phyloP scores from a whole-genome alignment of 2,888 invertebrate species.

The Pyrochroa serraticornis region DNA sequence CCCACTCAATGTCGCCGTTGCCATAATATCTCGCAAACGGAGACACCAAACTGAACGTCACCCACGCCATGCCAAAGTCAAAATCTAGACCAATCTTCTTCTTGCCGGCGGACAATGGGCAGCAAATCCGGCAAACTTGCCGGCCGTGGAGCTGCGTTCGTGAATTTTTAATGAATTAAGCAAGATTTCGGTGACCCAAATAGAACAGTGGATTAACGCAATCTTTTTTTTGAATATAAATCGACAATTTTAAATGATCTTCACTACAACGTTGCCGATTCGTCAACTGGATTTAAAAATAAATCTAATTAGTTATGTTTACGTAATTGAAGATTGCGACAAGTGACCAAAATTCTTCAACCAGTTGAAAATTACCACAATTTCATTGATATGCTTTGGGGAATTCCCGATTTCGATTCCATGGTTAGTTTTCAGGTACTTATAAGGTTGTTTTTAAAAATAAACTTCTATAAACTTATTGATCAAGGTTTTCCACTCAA shows the following conservation, averaged over 20 bases:
- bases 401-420: neutral
- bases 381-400: no score
- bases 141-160: neutral
- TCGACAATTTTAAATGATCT: neutral
- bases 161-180: neutral
- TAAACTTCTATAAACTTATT: slow-evolving; percentile 7
- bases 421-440: slow-evolving; percentile 8
- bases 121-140: neutral
- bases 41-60: neutral
- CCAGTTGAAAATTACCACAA: neutral
- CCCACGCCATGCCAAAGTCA: no score
- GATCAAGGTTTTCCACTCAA: slow-evolving; percentile 27
- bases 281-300: neutral
- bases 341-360: slow-evolving; percentile 7
- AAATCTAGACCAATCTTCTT: no score
- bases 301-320: neutral
- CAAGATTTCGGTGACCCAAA: slow-evolving; percentile 9
- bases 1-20: slow-evolving; percentile 1
- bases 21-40: neutral
- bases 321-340: neutral
- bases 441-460: slow-evolving; percentile 24
- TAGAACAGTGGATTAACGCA: neutral
- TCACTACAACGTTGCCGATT: neutral
- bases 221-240: no score
- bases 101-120: no score